Conservation (phyloP, 2,888 invertebrate genomes). For the Mongoloraphidia duomilia region DNA sequence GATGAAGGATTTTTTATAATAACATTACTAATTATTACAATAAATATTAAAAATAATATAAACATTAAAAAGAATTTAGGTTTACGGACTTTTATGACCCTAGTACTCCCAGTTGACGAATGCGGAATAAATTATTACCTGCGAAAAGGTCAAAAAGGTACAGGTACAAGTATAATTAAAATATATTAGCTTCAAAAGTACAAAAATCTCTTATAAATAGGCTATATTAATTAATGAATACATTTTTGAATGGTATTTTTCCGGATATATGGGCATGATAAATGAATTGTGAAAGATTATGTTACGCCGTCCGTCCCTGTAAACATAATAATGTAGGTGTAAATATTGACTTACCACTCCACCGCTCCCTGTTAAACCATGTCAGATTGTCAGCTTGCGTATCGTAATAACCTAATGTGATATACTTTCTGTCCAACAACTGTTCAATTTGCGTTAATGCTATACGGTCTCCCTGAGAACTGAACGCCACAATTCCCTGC, state of each 20-base stretch:
- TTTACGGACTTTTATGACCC: too few relatives aligned
- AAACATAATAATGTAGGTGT: neutral
- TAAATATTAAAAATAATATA: too few relatives aligned
- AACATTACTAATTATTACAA: too few relatives aligned
- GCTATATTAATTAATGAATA: constrained; percentile 2
- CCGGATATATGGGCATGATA: neutral
- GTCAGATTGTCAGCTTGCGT: constrained; percentile 89
- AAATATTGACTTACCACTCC: constrained; percentile 55
- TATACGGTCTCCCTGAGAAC: constrained; percentile 95
- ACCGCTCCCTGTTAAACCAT: constrained; percentile 81
- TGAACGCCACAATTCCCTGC: constrained; percentile 95
- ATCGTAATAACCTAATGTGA: constrained; percentile 90
- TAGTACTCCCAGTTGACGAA: too few relatives aligned
- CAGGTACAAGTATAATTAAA: too few relatives aligned
- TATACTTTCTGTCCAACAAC: constrained; percentile 85
- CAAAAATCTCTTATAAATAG: too few relatives aligned
- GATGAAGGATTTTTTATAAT: too few relatives aligned
- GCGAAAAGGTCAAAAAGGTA: too few relatives aligned
- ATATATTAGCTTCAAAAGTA: too few relatives aligned
- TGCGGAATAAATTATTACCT: too few relatives aligned
- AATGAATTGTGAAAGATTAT: neutral
- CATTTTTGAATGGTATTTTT: neutral
- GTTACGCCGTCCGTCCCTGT: too few relatives aligned
- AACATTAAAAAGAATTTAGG: too few relatives aligned
- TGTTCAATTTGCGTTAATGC: constrained; percentile 98